These are phyloP conservation scores for Holocentrus rufus DNA, from an alignment of 2,797 vertebrate species.

Conservation along the genomic window DNA sequence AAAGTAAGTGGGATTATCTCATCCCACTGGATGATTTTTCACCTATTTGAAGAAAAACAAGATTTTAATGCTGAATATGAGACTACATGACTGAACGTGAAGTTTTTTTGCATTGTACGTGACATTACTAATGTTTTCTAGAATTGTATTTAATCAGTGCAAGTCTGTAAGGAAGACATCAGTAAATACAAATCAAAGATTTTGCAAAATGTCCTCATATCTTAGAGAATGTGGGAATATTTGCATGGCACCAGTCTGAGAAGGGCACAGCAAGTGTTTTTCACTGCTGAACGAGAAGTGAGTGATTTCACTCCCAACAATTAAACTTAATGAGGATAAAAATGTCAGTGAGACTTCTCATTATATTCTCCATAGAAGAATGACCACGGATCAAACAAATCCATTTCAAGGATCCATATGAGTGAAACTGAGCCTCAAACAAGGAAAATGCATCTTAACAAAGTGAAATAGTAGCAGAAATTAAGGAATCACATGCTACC, in stretches of 20 bases:
- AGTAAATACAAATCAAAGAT: slow-evolving; percentile 1
- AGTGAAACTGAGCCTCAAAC: background rate
- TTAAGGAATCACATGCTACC: background rate
- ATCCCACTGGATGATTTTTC: too few relatives aligned
- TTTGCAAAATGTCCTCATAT: background rate
- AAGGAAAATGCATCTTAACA: too few relatives aligned
- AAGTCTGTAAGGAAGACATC: background rate
- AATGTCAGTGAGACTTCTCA: background rate
- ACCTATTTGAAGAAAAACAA: too few relatives aligned
- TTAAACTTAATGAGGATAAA: background rate
- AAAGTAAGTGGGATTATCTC: too few relatives aligned
- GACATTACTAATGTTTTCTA: background rate
- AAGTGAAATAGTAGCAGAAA: background rate
- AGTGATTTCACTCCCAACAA: background rate
- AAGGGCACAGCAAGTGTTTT: background rate
- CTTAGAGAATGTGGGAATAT: too few relatives aligned
- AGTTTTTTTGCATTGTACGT: too few relatives aligned
- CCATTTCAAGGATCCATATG: background rate
- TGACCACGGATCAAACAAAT: background rate
- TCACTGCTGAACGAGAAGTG: background rate
- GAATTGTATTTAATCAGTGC: background rate
- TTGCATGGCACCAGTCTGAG: background rate
- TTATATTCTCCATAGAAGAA: background rate
- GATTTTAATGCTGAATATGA: too few relatives aligned
- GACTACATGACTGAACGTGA: too few relatives aligned